Conservation (phyloP, 2,888 invertebrate genomes). For the Rosalia funebris region DNA sequence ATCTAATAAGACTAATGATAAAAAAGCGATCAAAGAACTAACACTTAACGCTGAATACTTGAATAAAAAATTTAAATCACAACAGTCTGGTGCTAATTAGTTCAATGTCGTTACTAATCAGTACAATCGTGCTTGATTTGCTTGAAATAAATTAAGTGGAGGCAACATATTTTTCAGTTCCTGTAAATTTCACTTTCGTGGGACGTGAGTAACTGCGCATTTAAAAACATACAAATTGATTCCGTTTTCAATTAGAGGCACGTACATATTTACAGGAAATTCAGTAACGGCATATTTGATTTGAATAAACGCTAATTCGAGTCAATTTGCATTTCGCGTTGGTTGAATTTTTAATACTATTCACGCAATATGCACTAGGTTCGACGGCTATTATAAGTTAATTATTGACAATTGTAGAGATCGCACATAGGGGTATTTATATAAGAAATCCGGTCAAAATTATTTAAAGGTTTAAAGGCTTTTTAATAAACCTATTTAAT, state of each 20-base stretch:
- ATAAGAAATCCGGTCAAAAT: too few species aligned
- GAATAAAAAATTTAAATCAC: not conserved
- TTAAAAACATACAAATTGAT: not conserved
- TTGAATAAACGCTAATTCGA: not conserved
- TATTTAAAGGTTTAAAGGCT: too few species aligned
- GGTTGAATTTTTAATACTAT: not conserved
- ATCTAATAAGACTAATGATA: not conserved
- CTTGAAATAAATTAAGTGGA: not conserved
- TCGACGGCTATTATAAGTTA: too few species aligned
- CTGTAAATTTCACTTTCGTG: not conserved
- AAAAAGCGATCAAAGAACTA: not conserved
- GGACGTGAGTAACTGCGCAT: not conserved
- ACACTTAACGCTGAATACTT: not conserved
- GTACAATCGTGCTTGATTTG: not conserved
- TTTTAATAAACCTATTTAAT: too few species aligned
- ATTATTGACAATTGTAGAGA: too few species aligned
- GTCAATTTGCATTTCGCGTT: not conserved
- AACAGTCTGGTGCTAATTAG: not conserved
- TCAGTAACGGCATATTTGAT: constrained; percentile 12
- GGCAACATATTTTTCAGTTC: not conserved
- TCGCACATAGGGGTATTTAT: too few species aligned
- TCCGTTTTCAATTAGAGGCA: constrained; percentile 4
- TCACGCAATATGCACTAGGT: too few species aligned
- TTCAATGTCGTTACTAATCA: not conserved
- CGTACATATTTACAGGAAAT: constrained; percentile 19